Evolutionary conservation across 2,888 invertebrate genomes (phyloP).

Genomic region (Xylophagus ater): DNA sequence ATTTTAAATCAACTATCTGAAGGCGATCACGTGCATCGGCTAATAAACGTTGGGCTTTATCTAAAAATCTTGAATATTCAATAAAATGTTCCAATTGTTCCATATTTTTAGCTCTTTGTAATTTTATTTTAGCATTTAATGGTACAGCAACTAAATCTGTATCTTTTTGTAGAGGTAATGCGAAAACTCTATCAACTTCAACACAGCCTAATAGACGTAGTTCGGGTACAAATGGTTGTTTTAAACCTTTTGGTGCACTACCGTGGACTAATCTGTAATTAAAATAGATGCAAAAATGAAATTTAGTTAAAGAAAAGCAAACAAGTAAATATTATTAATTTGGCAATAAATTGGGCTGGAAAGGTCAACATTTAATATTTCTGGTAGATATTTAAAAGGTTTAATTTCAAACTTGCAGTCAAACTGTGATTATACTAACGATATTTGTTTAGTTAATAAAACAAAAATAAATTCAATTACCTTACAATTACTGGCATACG

Average conservation of each 20-base stretch:
- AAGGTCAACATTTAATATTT: no score
- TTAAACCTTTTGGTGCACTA: slow-evolving; percentile 71
- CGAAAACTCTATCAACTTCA: slow-evolving; percentile 74
- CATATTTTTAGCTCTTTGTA: slow-evolving; percentile 72
- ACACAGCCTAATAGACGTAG: slow-evolving; percentile 70
- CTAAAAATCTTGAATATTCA: slow-evolving; percentile 67
- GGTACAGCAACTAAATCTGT: slow-evolving; percentile 73
- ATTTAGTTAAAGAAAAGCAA: no score
- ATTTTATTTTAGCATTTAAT: slow-evolving; percentile 72
- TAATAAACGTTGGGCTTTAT: slow-evolving; percentile 62
- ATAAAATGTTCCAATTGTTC: slow-evolving; percentile 62
- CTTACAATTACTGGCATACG: slow-evolving; percentile 86
- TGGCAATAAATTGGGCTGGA: no score
- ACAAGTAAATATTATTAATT: no score
- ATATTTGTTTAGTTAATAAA: not conserved
- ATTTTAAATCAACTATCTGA: slow-evolving; percentile 68
- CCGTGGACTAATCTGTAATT: slow-evolving; percentile 66
- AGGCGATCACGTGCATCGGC: slow-evolving; percentile 64
- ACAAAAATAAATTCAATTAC: slow-evolving; percentile 23
- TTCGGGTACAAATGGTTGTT: slow-evolving; percentile 76
- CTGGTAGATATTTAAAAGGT: no score
- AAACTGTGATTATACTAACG: no score
- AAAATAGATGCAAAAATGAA: no score
- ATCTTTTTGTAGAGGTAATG: slow-evolving; percentile 70
- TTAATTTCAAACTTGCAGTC: no score